A percentile compares a stretch with the other conserved stretches of the same genome.
Conservation (phyloP, 2,113 vertebrate genomes). For the Coptodon bakossiorum region DNA sequence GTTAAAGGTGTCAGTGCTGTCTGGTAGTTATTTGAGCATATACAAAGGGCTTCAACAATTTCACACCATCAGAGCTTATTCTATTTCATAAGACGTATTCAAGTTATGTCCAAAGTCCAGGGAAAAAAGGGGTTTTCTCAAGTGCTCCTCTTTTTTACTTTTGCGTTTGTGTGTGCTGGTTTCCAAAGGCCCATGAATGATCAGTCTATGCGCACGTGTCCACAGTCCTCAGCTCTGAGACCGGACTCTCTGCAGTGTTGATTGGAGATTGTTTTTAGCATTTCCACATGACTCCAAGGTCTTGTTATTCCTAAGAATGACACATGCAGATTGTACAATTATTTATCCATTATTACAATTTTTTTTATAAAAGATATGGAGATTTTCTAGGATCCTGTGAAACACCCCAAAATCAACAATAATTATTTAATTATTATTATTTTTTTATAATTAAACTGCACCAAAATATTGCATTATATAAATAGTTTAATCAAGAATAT, state of each 20-base stretch:
- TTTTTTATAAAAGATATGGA: background rate
- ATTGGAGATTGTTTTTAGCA: conserved; percentile 80
- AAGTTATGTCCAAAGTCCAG: background rate
- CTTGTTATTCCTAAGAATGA: conserved; percentile 76
- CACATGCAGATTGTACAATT: background rate
- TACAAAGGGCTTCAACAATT: background rate
- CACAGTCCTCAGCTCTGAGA: conserved; percentile 54
- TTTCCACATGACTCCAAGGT: conserved; percentile 80
- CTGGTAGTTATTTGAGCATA: background rate
- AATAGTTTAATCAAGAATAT: background rate
- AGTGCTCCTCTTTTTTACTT: background rate
- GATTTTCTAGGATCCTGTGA: background rate
- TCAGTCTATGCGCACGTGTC: background rate
- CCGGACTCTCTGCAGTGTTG: conserved; percentile 70
- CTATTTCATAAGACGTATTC: background rate
- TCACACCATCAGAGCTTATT: background rate
- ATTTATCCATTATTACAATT: background rate
- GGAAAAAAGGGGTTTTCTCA: background rate
- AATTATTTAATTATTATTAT: background rate
- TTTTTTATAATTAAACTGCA: background rate
- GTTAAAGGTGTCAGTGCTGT: background rate
- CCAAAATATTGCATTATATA: background rate
- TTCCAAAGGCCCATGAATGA: conserved; percentile 3
- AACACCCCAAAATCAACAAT: background rate
- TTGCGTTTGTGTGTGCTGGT: background rate